phyloP scores from a whole-genome alignment of 2,113 vertebrate genomes.

The Sisor rabdophorus region DNA sequence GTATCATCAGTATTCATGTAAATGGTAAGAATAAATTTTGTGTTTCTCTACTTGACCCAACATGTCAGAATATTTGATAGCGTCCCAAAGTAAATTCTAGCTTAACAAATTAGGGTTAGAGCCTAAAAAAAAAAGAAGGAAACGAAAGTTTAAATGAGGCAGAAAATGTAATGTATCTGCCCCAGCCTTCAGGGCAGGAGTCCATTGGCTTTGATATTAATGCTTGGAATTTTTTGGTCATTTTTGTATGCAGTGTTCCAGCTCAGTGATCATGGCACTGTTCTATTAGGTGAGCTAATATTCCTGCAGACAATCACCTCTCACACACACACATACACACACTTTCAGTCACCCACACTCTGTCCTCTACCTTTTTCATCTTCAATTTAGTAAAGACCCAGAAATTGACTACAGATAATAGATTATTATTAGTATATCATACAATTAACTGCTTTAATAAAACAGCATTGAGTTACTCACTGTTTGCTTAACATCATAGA shows the following conservation, averaged over 20 bases:
- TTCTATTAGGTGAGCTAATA: slow-evolving; percentile 64
- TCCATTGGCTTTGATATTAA: slow-evolving; percentile 65
- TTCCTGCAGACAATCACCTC: slow-evolving; percentile 59
- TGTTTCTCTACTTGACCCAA: slow-evolving; percentile 25
- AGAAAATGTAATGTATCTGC: slow-evolving; percentile 69
- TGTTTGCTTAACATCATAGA: background rate
- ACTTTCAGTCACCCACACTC: slow-evolving; percentile 1
- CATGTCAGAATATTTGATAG: slow-evolving; percentile 32
- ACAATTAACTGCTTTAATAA: background rate
- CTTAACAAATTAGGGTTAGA: slow-evolving; percentile 64
- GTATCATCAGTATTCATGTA: slow-evolving; percentile 21
- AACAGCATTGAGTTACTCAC: background rate
- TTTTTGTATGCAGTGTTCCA: slow-evolving; percentile 59
- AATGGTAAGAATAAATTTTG: slow-evolving; percentile 29
- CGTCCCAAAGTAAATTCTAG: slow-evolving; percentile 27
- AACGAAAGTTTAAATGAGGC: slow-evolving; percentile 65
- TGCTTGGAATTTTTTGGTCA: slow-evolving; percentile 59
- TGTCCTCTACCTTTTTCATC: slow-evolving; percentile 36
- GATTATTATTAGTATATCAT: slow-evolving; percentile 21
- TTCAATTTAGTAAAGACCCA: slow-evolving; percentile 47
- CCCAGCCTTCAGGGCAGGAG: slow-evolving; percentile 62
- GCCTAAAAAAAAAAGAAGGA: slow-evolving; percentile 48
- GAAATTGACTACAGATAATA: slow-evolving; percentile 28
- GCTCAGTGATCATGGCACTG: slow-evolving; percentile 53
- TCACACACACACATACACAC: slow-evolving; percentile 32